Conservation (phyloP, 1,140 invertebrate species). For the Batillaria attramentaria region DNA sequence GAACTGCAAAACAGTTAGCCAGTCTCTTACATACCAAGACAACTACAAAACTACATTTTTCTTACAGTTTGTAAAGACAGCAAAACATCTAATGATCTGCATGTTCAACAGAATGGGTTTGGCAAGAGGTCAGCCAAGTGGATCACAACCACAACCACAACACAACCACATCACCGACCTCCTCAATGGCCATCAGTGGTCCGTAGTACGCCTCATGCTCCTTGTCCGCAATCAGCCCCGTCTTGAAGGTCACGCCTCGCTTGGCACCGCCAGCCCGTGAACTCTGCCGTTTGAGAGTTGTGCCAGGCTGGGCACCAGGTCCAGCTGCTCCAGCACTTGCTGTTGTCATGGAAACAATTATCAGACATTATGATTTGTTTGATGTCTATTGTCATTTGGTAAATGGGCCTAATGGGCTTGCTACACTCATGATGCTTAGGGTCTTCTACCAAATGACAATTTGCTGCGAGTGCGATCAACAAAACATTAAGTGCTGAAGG, state of each 20-base stretch:
- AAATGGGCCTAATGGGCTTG: no score
- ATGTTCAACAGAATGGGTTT: no score
- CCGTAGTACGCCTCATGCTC: constrained; percentile 66
- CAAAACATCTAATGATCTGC: no score
- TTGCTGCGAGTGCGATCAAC: no score
- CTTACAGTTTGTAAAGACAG: background rate
- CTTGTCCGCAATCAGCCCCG: constrained; percentile 66
- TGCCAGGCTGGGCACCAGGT: background rate
- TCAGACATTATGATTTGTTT: no score
- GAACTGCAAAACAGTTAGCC: no score
- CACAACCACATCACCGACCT: constrained; percentile 49
- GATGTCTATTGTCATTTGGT: no score
- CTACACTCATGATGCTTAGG: no score
- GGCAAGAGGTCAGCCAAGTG: no score
- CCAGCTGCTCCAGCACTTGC: background rate
- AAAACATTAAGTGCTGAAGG: no score
- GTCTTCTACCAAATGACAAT: no score
- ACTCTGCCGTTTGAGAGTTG: background rate
- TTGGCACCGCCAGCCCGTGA: constrained; percentile 32
- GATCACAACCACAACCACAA: background rate
- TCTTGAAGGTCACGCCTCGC: constrained; percentile 67
- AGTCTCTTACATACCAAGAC: no score
- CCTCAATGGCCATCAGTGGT: constrained; percentile 64
- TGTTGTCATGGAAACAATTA: background rate
- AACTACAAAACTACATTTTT: background rate